Evolutionary conservation across 2,113 vertebrate species (phyloP).

Genomic region (Periophthalmus modestus): DNA sequence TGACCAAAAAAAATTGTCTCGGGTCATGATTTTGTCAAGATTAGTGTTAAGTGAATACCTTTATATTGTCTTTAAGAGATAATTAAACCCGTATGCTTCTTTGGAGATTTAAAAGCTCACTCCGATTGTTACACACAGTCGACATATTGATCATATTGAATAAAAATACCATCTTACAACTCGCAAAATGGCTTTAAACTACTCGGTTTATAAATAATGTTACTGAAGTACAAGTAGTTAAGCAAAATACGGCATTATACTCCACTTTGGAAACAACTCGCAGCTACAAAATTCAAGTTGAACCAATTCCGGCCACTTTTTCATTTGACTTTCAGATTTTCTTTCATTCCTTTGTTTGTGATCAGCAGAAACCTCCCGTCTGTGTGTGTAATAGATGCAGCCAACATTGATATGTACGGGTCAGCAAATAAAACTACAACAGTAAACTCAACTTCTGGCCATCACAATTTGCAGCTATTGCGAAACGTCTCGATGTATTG

Average conservation of each 20-base stretch:
- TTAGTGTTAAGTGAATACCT: too few species aligned
- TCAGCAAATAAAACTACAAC: constrained; percentile 11
- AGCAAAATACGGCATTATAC: too few species aligned
- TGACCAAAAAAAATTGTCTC: too few species aligned
- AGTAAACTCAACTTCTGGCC: neutral
- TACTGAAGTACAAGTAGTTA: too few species aligned
- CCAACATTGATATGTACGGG: constrained; percentile 15
- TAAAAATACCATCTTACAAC: neutral
- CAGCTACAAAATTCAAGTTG: neutral
- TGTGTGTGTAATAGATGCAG: constrained; percentile 1
- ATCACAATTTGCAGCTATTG: neutral
- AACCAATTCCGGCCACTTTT: constrained; percentile 29
- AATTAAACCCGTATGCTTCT: too few species aligned
- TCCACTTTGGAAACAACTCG: too few species aligned
- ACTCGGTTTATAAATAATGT: too few species aligned
- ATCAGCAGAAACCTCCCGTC: constrained; percentile 40
- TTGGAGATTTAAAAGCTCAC: too few species aligned
- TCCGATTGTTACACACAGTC: too few species aligned
- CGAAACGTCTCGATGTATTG: neutral
- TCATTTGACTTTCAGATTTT: constrained; percentile 40
- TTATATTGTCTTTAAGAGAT: too few species aligned
- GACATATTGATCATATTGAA: neutral
- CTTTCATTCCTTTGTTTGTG: neutral
- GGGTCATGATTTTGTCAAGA: too few species aligned
- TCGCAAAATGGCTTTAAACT: too few species aligned